Conservation (phyloP, 2,113 vertebrate species). For the Grantiella picta region DNA sequence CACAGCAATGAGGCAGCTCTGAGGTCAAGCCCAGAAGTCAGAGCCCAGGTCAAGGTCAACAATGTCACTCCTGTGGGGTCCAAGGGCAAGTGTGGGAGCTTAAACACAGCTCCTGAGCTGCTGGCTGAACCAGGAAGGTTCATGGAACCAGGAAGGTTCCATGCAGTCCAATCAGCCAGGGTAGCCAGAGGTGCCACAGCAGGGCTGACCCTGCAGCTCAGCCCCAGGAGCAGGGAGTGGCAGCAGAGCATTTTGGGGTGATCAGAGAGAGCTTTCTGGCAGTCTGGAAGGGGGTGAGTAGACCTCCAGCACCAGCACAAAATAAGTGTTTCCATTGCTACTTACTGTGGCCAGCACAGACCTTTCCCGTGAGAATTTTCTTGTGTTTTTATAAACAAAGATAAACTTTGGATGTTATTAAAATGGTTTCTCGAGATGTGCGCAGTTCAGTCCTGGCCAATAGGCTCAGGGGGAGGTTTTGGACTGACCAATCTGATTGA, state of each 20-base stretch:
- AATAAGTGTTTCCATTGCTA: not conserved
- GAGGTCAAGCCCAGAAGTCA: slow-evolving; percentile 22
- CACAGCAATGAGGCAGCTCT: not conserved
- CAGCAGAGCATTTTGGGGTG: not conserved
- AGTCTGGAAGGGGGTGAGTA: not conserved
- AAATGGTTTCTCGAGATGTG: no score
- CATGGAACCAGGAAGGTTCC: accelerated
- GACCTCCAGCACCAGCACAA: not conserved
- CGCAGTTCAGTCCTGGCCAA: no score
- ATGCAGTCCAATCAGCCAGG: accelerated
- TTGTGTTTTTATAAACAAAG: no score
- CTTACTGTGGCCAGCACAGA: no score
- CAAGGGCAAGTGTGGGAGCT: not conserved
- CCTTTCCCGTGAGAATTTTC: no score
- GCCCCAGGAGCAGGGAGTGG: not conserved
- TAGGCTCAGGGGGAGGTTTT: no score
- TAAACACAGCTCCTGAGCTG: not conserved
- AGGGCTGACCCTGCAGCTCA: not conserved
- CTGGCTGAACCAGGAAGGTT: accelerated
- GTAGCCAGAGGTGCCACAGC: accelerated
- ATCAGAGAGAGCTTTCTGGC: not conserved
- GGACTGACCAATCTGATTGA: no score
- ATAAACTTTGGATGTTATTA: no score
- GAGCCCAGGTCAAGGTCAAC: not conserved
- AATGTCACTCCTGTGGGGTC: not conserved